phyloP scores from a whole-genome alignment of 2,888 invertebrate species.

The Sepioteuthis lessoniana region DNA sequence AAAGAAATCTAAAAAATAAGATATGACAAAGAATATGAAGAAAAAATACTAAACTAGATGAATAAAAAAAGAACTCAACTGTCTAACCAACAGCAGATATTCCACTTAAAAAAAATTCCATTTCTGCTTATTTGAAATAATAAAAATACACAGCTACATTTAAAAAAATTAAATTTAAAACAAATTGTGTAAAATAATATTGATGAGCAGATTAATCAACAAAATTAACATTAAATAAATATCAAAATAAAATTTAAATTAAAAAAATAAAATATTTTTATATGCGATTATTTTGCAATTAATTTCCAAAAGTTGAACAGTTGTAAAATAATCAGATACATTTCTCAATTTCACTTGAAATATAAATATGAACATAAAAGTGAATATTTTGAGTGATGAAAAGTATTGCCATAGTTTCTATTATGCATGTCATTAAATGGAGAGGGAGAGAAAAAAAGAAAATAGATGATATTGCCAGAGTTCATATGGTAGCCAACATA shows the following conservation, averaged over 20 bases:
- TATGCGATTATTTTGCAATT: not conserved
- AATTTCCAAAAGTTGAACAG: not conserved
- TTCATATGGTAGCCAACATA: not conserved
- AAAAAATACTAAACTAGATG: too few species aligned
- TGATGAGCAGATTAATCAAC: not conserved
- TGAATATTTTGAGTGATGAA: not conserved
- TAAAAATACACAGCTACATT: not conserved
- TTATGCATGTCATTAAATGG: not conserved
- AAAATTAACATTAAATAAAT: not conserved
- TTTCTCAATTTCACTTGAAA: not conserved
- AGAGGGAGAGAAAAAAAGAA: not conserved
- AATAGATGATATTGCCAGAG: not conserved
- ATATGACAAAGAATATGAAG: too few species aligned
- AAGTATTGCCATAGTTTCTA: not conserved
- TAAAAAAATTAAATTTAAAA: not conserved
- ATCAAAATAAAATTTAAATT: too few species aligned
- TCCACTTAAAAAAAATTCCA: not conserved
- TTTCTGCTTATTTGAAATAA: not conserved
- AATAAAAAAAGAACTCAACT: not conserved
- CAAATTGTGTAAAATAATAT: not conserved
- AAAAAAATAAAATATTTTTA: not conserved
- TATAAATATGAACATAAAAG: not conserved
- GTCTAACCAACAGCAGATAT: not conserved
- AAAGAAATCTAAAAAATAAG: not conserved
- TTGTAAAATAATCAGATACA: not conserved